These are phyloP conservation scores for Uropetala carovei DNA, from an alignment of 2,888 invertebrate species.

Conservation along the genomic window DNA sequence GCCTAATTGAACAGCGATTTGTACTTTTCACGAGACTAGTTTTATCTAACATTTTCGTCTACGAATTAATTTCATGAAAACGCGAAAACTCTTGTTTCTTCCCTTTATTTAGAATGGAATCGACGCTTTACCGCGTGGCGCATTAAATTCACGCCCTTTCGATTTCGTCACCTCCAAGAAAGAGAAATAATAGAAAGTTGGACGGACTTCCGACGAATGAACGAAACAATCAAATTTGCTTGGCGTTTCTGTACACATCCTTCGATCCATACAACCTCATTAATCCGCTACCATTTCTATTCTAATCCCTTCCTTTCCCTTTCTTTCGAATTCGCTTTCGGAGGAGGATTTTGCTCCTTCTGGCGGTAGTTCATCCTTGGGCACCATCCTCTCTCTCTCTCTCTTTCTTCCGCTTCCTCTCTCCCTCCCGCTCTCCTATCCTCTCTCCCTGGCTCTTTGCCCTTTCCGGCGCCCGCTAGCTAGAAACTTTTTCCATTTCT, in stretches of 20 bases:
- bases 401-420: background rate
- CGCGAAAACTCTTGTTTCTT: background rate
- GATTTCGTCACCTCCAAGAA: background rate
- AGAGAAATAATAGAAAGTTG: background rate
- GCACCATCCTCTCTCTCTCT: background rate
- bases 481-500: no score
- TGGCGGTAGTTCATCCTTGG: background rate
- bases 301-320: background rate
- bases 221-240: background rate
- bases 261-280: background rate
- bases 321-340: background rate
- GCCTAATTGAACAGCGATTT: no score
- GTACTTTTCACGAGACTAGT: no score
- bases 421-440: background rate
- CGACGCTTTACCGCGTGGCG: no score
- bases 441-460: background rate
- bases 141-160: background rate
- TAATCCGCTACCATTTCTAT: background rate
- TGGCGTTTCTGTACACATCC: background rate
- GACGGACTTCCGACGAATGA: background rate
- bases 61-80: background rate
- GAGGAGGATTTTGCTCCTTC: background rate
- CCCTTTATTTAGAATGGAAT: background rate
- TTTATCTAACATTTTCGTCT: background rate
- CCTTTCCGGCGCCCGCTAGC: no score